Conservation (phyloP, 2,888 invertebrate species). For the Tricholauxania praeusta region DNA sequence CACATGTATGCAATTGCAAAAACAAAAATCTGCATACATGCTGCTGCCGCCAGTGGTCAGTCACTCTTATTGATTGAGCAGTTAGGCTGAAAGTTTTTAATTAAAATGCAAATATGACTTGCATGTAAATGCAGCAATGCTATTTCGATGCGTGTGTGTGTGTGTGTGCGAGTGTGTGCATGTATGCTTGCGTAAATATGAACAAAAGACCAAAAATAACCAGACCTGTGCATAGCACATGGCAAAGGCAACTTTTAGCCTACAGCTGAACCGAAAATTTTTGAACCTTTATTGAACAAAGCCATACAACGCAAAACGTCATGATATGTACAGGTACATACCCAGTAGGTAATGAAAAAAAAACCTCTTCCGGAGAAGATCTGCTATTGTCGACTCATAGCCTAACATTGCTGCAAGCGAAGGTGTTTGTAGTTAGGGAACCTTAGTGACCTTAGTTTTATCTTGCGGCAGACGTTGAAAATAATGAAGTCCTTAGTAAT, state of each 20-base stretch:
- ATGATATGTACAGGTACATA: too few species aligned
- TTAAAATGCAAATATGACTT: conserved; percentile 52
- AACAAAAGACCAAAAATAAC: conserved; percentile 7
- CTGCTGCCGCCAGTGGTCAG: not conserved
- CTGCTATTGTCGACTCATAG: too few species aligned
- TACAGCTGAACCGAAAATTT: not conserved
- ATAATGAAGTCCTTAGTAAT: too few species aligned
- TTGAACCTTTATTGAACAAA: too few species aligned
- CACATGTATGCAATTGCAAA: not conserved
- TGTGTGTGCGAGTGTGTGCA: conserved; percentile 15
- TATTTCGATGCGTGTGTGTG: not conserved
- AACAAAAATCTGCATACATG: not conserved
- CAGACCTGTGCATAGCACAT: too few species aligned
- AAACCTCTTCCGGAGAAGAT: too few species aligned
- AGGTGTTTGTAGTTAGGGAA: too few species aligned
- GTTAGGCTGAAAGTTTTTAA: conserved; percentile 51
- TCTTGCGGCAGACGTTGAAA: too few species aligned
- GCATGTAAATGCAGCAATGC: conserved; percentile 38
- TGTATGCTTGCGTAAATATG: conserved; percentile 5
- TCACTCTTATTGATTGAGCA: conserved; percentile 57
- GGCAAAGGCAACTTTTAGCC: not conserved
- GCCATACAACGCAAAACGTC: too few species aligned
- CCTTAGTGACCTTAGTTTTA: too few species aligned
- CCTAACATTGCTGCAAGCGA: too few species aligned
- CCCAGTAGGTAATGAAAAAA: too few species aligned